Conservation (phyloP, 2,113 vertebrate species). For the Oostethus manadensis region DNA sequence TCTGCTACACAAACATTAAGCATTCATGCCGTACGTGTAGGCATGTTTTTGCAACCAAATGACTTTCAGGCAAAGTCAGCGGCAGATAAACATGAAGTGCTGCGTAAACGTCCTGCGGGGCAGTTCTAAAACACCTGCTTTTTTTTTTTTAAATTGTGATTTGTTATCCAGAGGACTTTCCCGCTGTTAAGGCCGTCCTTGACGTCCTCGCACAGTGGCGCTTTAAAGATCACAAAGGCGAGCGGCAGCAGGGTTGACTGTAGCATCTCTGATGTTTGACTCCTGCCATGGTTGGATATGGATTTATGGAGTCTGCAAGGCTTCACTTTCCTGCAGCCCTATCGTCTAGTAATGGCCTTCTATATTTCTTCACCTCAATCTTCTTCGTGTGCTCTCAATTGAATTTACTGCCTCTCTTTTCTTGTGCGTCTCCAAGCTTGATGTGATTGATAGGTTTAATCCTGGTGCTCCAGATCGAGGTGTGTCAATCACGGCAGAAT, state of each 20-base stretch:
- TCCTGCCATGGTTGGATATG: slow-evolving; percentile 71
- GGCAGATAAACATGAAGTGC: slow-evolving; percentile 44
- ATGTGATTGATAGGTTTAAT: slow-evolving; percentile 77
- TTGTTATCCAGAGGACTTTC: slow-evolving; percentile 53
- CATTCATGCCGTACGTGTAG: not conserved
- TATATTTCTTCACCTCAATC: slow-evolving; percentile 78
- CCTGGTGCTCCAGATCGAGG: slow-evolving; percentile 67
- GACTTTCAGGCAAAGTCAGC: slow-evolving; percentile 49
- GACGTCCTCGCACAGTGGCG: slow-evolving; percentile 50
- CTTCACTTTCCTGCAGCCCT: slow-evolving; percentile 67
- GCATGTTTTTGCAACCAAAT: slow-evolving; percentile 14
- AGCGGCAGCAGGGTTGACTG: slow-evolving; percentile 55
- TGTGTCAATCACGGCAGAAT: slow-evolving; percentile 68
- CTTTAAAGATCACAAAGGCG: slow-evolving; percentile 60
- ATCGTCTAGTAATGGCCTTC: slow-evolving; percentile 71
- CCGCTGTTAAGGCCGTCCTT: slow-evolving; percentile 59
- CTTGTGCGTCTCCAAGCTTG: slow-evolving; percentile 61
- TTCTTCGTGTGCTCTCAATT: slow-evolving; percentile 68
- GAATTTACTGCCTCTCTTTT: slow-evolving; percentile 71
- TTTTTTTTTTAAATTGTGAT: slow-evolving; percentile 57
- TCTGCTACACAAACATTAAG: not conserved
- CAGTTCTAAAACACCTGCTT: slow-evolving; percentile 34
- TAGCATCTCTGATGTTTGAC: slow-evolving; percentile 62
- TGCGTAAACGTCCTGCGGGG: slow-evolving; percentile 41
- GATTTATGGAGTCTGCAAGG: slow-evolving; percentile 74